These are phyloP conservation scores for Heliconius himera DNA, from an alignment of 1,140 invertebrate species.

Conservation along the genomic window DNA sequence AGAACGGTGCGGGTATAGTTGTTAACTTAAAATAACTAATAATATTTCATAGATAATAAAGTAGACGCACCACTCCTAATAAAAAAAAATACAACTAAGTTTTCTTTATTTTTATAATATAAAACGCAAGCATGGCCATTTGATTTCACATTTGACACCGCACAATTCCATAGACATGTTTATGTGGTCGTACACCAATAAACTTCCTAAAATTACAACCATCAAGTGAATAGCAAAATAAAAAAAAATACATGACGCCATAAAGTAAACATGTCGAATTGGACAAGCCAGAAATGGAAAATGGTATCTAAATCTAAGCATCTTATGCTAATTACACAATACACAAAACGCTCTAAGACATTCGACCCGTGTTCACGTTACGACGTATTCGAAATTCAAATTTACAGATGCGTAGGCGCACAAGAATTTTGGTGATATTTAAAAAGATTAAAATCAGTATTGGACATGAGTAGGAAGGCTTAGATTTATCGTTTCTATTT, in stretches of 20 bases:
- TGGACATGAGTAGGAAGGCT: slow-evolving; percentile 58
- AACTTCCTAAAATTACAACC: slow-evolving; percentile 60
- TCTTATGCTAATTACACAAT: slow-evolving; percentile 67
- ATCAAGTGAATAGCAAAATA: slow-evolving; percentile 44
- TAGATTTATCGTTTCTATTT: slow-evolving; percentile 70
- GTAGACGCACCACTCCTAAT: background rate
- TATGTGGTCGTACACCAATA: slow-evolving; percentile 60
- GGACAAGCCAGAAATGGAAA: slow-evolving; percentile 65
- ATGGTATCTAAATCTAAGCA: slow-evolving; percentile 49
- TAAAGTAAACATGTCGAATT: slow-evolving; percentile 66
- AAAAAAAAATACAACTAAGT: background rate
- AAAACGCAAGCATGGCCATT: slow-evolving; percentile 26
- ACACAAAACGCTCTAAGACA: slow-evolving; percentile 50
- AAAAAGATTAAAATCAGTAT: slow-evolving; percentile 73
- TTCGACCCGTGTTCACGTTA: slow-evolving; percentile 57
- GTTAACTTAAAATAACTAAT: background rate
- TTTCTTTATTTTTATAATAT: slow-evolving; percentile 16
- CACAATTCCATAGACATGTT: slow-evolving; percentile 47
- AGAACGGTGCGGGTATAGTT: background rate
- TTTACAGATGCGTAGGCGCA: slow-evolving; percentile 73
- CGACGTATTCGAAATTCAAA: slow-evolving; percentile 68
- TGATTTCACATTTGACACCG: slow-evolving; percentile 36
- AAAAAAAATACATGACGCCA: slow-evolving; percentile 53
- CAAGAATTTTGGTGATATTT: slow-evolving; percentile 65
- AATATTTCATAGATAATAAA: background rate